Conservation (phyloP, 2,888 invertebrate genomes). For the Cerastis rubricosa region DNA sequence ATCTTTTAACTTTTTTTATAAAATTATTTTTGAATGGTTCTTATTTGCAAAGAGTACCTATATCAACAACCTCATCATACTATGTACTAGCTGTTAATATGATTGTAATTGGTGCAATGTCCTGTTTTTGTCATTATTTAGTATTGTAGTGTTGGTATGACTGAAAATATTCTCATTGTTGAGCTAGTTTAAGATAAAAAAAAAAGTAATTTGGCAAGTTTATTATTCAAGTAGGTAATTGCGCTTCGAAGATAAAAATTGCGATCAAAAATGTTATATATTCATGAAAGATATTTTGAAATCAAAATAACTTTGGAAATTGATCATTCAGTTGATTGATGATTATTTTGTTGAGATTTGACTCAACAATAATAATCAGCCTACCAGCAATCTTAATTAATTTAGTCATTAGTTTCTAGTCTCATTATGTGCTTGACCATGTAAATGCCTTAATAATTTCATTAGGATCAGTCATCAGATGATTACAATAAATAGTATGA, state of each 20-base stretch:
- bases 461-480: conserved; percentile 46
- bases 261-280: conserved; percentile 40
- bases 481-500: conserved; percentile 33
- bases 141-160: conserved; percentile 54
- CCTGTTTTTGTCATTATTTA: conserved; percentile 58
- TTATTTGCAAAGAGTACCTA: conserved; percentile 30
- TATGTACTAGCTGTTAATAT: conserved; percentile 40
- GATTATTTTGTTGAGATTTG: conserved; percentile 34
- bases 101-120: conserved; percentile 52
- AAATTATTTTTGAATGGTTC: conserved; percentile 23
- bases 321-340: conserved; percentile 14
- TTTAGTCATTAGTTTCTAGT: conserved; percentile 69
- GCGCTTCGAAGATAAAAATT: conserved; percentile 12
- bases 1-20: conserved; percentile 5
- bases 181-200: conserved; percentile 42
- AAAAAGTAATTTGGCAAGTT: conserved; percentile 26
- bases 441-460: conserved; percentile 52
- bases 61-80: conserved; percentile 46
- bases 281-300: conserved; percentile 22
- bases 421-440: conserved; percentile 62
- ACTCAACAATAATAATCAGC: conserved; percentile 21
- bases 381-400: conserved; percentile 52
- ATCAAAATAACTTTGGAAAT: conserved; percentile 16
- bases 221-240: conserved; percentile 19
- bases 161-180: conserved; percentile 54